phyloP scores from a whole-genome alignment of 2,888 invertebrate genomes.

The Lobophora halterata region DNA sequence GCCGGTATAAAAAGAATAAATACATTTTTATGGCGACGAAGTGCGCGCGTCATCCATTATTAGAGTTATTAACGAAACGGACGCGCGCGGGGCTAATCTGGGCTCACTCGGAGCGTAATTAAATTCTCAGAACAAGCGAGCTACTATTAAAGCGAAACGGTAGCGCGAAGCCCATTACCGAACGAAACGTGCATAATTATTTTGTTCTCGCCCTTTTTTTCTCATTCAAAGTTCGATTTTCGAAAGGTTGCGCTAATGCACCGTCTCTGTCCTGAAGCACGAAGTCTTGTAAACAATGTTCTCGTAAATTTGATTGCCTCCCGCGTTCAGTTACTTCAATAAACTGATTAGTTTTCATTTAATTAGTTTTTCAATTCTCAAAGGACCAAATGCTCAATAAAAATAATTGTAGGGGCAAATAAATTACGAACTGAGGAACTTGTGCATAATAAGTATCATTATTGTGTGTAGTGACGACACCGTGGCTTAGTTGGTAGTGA shows the following conservation, averaged over 20 bases:
- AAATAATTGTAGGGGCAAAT: too few species aligned
- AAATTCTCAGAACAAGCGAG: constrained; percentile 79
- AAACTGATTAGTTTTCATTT: constrained; percentile 59
- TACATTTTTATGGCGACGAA: constrained; percentile 39
- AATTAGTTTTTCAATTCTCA: constrained; percentile 33
- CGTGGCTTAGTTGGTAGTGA: too few species aligned
- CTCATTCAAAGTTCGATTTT: constrained; percentile 69
- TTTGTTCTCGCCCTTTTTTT: constrained; percentile 77
- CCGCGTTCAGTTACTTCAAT: constrained; percentile 52
- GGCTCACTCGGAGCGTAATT: constrained; percentile 69
- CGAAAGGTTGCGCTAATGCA: constrained; percentile 71
- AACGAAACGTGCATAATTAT: constrained; percentile 80
- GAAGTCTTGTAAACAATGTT: constrained; percentile 75
- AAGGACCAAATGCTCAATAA: constrained; percentile 26
- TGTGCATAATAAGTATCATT: too few species aligned
- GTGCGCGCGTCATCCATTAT: constrained; percentile 71
- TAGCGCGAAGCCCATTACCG: constrained; percentile 78
- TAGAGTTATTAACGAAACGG: constrained; percentile 77
- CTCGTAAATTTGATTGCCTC: constrained; percentile 76
- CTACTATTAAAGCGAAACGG: constrained; percentile 79
- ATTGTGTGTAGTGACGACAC: too few species aligned
- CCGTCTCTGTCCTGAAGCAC: constrained; percentile 69
- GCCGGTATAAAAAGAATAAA: constrained; percentile 45
- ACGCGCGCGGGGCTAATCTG: constrained; percentile 72
- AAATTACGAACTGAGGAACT: too few species aligned